These are phyloP conservation scores for Kryptolebias ocellatus DNA, from an alignment of 2,797 vertebrate species.

Conservation along the genomic window DNA sequence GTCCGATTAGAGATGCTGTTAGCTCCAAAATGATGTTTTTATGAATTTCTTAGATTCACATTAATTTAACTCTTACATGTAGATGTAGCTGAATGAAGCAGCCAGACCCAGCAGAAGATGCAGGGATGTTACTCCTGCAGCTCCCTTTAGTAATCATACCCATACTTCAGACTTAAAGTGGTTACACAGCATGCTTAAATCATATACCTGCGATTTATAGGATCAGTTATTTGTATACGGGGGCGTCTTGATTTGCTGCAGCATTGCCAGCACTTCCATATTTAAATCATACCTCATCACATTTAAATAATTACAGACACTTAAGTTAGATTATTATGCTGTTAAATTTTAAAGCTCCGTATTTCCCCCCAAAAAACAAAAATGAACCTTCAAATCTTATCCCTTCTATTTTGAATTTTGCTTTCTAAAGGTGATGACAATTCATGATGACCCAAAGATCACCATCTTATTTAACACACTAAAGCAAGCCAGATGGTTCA, in stretches of 20 bases:
- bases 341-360: not conserved
- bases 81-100: not conserved
- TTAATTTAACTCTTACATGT: not conserved
- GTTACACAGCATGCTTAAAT: slow-evolving; percentile 9
- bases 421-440: slow-evolving; percentile 13
- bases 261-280: slow-evolving; percentile 1
- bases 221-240: slow-evolving; percentile 4
- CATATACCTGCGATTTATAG: slow-evolving; percentile 11
- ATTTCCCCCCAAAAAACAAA: slow-evolving; percentile 2
- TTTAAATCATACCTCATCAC: slow-evolving; percentile 23
- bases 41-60: not conserved
- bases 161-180: not conserved
- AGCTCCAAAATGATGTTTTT: not conserved
- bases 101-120: not conserved
- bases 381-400: slow-evolving; percentile 11
- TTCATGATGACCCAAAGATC: slow-evolving; percentile 42
- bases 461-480: slow-evolving; percentile 35
- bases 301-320: slow-evolving; percentile 13
- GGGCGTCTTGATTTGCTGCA: slow-evolving; percentile 20
- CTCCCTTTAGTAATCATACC: slow-evolving; percentile 9
- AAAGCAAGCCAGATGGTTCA: slow-evolving; percentile 60
- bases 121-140: not conserved
- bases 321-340: slow-evolving; percentile 1
- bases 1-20: not conserved
- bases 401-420: slow-evolving; percentile 9